Percentiles rank a stretch among this genome's conserved stretches.
These are phyloP conservation scores for Monodelphis domestica DNA, from an alignment of 2,797 vertebrate genomes.

Conservation along the genomic window DNA sequence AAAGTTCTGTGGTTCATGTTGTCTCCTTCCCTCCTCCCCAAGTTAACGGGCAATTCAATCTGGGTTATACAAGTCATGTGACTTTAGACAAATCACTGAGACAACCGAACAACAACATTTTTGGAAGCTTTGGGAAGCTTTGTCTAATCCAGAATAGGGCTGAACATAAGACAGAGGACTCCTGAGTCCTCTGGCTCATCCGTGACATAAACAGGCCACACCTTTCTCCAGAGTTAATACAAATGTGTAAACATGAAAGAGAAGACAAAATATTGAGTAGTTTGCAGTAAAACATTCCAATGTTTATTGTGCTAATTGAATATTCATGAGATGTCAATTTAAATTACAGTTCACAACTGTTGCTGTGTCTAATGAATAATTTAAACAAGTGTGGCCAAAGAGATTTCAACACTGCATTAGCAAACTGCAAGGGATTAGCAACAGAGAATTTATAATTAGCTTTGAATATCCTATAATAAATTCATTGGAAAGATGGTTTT, in stretches of 20 bases:
- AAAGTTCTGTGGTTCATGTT: too few species aligned
- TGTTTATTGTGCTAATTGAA: conserved; percentile 93
- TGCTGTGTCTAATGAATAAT: conserved; percentile 94
- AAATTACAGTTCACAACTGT: conserved; percentile 96
- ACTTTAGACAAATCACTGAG: too few species aligned
- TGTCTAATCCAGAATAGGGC: background rate
- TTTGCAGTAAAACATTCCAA: conserved; percentile 90
- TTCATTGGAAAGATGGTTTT: conserved; percentile 89
- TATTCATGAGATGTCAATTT: conserved; percentile 95
- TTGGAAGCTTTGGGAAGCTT: background rate
- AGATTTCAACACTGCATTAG: conserved; percentile 91
- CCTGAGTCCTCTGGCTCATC: conserved; percentile 58
- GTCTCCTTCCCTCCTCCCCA: too few species aligned
- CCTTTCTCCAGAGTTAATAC: conserved; percentile 86
- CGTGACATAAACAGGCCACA: conserved; percentile 80
- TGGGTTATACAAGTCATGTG: too few species aligned
- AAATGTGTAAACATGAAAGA: conserved; percentile 86
- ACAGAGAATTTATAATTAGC: conserved; percentile 91
- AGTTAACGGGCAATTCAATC: too few species aligned
- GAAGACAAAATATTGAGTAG: conserved; percentile 84
- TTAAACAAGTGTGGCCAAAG: conserved; percentile 92
- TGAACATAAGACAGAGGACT: background rate
- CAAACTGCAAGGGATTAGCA: conserved; percentile 90
- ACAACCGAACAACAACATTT: background rate
- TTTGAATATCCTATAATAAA: conserved; percentile 87